These are phyloP conservation scores for Scytalopus superciliaris DNA, from an alignment of 2,113 vertebrate genomes.

Conservation along the genomic window DNA sequence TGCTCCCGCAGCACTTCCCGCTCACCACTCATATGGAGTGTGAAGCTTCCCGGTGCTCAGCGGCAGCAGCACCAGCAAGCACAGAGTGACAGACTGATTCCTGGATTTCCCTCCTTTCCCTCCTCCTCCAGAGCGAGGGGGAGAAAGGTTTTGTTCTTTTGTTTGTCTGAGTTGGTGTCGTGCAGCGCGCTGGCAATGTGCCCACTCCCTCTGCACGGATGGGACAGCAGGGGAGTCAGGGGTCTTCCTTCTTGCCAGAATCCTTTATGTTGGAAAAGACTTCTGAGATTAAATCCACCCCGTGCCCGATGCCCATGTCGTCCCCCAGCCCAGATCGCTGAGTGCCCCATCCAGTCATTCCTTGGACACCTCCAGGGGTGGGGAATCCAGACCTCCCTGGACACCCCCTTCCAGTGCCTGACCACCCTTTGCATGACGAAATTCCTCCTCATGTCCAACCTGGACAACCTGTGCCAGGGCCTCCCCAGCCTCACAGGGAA, in stretches of 20 bases:
- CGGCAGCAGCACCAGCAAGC: neutral
- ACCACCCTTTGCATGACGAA: too few relatives aligned
- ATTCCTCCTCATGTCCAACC: too few relatives aligned
- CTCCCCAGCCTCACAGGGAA: fast-evolving
- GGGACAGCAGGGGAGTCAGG: neutral
- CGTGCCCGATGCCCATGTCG: neutral
- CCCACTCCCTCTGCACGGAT: fast-evolving
- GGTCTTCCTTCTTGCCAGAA: neutral
- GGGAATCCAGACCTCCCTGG: too few relatives aligned
- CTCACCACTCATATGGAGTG: neutral
- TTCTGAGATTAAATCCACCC: neutral
- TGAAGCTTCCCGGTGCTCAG: neutral
- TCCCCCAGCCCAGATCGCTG: neutral
- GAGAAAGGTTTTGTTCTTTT: neutral
- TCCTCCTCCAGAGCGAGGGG: neutral
- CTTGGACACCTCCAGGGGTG: neutral
- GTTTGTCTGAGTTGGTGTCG: neutral
- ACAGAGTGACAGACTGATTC: neutral
- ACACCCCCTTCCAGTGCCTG: too few relatives aligned
- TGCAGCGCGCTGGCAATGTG: neutral
- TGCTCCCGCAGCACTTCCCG: neutral
- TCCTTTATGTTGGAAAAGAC: neutral
- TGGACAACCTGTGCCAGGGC: neutral
- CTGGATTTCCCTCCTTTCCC: neutral
- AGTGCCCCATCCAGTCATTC: neutral